Conservation (phyloP, 2,113 vertebrate species). For the Todiramphus saurophagus region DNA sequence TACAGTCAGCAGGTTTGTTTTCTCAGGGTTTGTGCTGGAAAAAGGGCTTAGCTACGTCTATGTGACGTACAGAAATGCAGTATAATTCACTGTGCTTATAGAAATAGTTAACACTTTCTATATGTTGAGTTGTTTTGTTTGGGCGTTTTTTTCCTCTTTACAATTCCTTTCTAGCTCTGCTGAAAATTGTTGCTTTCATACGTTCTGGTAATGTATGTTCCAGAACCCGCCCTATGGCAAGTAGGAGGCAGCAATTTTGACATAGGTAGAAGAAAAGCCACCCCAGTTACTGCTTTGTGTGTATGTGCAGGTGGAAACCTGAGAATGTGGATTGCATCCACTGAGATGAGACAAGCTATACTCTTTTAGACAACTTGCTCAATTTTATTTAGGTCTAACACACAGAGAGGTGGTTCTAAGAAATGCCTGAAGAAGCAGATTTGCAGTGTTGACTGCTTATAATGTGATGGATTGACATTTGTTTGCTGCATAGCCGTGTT, state of each 20-base stretch:
- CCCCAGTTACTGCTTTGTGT: not conserved
- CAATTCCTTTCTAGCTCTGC: not conserved
- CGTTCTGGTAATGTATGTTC: not conserved
- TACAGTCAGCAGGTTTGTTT: constrained; percentile 15
- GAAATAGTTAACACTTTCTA: not conserved
- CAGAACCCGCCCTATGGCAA: not conserved
- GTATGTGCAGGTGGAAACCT: not conserved
- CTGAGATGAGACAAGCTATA: not conserved
- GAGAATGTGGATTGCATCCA: not conserved
- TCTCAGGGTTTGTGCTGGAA: constrained; percentile 1
- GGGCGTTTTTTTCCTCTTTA: not conserved
- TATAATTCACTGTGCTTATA: not conserved
- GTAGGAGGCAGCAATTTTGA: not conserved
- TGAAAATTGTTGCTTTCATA: not conserved
- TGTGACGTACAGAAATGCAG: not conserved
- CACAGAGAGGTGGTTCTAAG: not conserved
- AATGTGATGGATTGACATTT: not conserved
- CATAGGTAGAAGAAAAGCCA: not conserved
- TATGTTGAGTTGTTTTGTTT: not conserved
- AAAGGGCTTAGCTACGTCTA: not conserved
- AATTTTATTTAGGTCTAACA: not conserved
- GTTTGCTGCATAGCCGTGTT: not conserved
- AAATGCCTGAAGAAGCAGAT: not conserved
- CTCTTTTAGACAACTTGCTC: not conserved
- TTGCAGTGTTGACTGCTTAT: not conserved